A percentile compares a stretch with the other conserved stretches of the same genome.
These are phyloP conservation scores for Gymnocephalus cernua DNA, from an alignment of 2,113 vertebrate genomes.

Conservation along the genomic window DNA sequence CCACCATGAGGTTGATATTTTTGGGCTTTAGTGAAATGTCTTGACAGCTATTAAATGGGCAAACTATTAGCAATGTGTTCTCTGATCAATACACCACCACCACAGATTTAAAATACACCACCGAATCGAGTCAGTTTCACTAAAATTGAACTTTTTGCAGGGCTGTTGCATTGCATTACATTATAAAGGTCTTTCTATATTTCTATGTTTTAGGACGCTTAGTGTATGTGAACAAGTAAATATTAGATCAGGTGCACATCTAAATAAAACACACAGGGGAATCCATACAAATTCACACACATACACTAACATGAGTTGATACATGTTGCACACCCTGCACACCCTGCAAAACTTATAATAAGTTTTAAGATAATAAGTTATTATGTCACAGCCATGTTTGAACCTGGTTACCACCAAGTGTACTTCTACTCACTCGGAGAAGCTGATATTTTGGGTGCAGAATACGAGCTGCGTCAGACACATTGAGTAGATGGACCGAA, in stretches of 20 bases:
- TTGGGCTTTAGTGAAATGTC: too few species aligned
- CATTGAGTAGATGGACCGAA: neutral
- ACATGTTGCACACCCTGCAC: slow-evolving; percentile 20
- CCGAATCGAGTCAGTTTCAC: neutral
- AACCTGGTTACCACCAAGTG: too few species aligned
- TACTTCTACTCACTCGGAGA: too few species aligned
- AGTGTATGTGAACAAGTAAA: neutral
- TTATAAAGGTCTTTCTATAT: slow-evolving; percentile 12
- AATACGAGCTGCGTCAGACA: slow-evolving; percentile 22
- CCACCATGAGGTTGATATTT: too few species aligned
- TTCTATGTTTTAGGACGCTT: neutral
- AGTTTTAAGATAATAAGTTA: too few species aligned
- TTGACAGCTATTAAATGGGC: too few species aligned
- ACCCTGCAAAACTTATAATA: slow-evolving; percentile 41
- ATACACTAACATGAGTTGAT: neutral
- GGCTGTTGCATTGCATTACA: neutral
- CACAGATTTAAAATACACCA: neutral
- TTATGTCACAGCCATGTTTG: too few species aligned
- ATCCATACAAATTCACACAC: neutral
- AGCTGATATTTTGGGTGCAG: slow-evolving; percentile 30
- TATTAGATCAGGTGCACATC: neutral
- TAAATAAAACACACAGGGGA: neutral
- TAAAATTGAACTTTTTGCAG: neutral
- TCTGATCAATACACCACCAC: neutral
- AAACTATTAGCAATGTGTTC: too few species aligned